phyloP scores from a whole-genome alignment of 2,113 vertebrate species.

The Chascanopsetta lugubris region DNA sequence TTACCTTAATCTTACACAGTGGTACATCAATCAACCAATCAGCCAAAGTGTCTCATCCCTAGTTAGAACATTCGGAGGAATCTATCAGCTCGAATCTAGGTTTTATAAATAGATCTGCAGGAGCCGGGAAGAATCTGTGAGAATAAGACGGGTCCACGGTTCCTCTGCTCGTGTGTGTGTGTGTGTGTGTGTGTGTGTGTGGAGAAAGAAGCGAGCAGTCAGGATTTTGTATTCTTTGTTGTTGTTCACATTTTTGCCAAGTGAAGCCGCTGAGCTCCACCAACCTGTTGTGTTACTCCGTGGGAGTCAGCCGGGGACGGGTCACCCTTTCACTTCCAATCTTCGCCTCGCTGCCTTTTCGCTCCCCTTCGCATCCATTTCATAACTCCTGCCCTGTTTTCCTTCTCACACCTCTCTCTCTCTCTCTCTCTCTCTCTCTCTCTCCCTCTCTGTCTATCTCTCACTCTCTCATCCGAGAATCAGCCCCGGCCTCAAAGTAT shows the following conservation, averaged over 20 bases:
- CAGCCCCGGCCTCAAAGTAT: constrained; percentile 58
- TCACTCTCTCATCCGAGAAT: constrained; percentile 30
- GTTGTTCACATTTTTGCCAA: constrained; percentile 25
- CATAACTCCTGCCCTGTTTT: constrained; percentile 21
- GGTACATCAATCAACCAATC: no score
- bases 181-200: no score
- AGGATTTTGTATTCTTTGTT: constrained; percentile 12
- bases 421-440: background rate
- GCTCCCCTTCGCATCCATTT: constrained; percentile 40
- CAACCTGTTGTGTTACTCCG: constrained; percentile 68
- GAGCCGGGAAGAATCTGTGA: constrained; percentile 18
- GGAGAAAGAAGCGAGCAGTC: constrained; percentile 41
- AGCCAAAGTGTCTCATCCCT: no score
- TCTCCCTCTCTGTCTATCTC: background rate
- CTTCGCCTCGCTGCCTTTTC: constrained; percentile 26
- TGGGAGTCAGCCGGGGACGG: constrained; percentile 54
- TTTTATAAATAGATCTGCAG: constrained; percentile 14
- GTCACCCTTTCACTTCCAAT: constrained; percentile 51
- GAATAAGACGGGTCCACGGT: constrained; percentile 9
- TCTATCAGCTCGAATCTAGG: no score
- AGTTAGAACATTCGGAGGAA: no score
- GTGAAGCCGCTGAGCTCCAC: constrained; percentile 51
- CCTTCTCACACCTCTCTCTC: constrained; percentile 27
- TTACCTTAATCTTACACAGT: no score
- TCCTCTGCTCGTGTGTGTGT: background rate